Evolutionary conservation across 2,113 vertebrate species (phyloP), one percentile per base, ranked within the genome.

Genomic region (Sturnira hondurensis): DNA sequence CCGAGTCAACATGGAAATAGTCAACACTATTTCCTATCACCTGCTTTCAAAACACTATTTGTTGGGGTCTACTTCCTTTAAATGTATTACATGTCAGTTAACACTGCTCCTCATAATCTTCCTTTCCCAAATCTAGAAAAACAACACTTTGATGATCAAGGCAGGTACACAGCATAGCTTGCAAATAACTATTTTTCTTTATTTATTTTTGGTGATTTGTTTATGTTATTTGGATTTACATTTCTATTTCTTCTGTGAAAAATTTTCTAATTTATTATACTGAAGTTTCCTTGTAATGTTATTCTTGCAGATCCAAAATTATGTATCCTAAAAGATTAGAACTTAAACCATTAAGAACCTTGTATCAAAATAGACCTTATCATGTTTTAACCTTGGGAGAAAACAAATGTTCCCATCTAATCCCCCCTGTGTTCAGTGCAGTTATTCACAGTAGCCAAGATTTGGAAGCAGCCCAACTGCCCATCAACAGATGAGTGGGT

Each of bases 71-170:
- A 94, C n/a, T 91, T 97, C 96, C 88, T 96, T 97, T 93, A 71
- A 83, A 68, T 58, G 61, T 78, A 85, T 76, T 78, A 93, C 31
- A 41, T 41, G 33, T 74, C 54, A 77, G 71, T 92, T 80, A 96
- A 82, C 50, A 89, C 45, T 85, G 36, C 12, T 96, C 52, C 89
- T 95, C 89, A 76, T 61, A 89, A 86, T 89, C 85, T 84, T 87
- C 86, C 82, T 96, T 96, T 92, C 87, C 47, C 82, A 80, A 90
- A 92, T 56, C 76, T 93, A 94, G 76, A 96, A 95, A 74, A 93
- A 96, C 80, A 95, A 97, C n/a, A 95, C 74, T 58, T 54, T 13
- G 65, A 93, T 89, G 87, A 98, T 86, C 65, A 95, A 95, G 97
- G 93, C 95, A 97, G 95, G 96, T 81, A 83, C 96, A 98, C 71